phyloP scores from a whole-genome alignment of 2,888 invertebrate species.

The Lepidocyrtinus sp. region DNA sequence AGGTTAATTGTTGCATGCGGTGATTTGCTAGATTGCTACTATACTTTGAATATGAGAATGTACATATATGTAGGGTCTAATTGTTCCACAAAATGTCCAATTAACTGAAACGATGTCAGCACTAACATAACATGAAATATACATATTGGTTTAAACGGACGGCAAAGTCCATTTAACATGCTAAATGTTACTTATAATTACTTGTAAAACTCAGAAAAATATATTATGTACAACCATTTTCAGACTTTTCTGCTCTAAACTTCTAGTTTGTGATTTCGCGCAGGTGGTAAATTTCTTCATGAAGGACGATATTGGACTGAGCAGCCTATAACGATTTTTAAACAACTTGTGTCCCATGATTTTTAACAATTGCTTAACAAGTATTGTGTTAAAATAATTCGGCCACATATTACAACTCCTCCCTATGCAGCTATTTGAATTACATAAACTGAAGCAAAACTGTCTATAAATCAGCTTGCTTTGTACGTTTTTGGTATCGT shows the following conservation, averaged over 20 bases:
- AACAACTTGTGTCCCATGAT: too few relatives aligned
- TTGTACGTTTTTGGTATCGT: constrained; percentile 41
- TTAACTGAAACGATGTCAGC: too few relatives aligned
- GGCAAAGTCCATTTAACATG: neutral
- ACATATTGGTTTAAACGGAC: too few relatives aligned
- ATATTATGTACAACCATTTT: too few relatives aligned
- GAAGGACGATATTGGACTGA: too few relatives aligned
- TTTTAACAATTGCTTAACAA: too few relatives aligned
- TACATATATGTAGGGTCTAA: neutral
- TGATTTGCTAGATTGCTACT: neutral
- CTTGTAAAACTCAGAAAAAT: constrained; percentile 1
- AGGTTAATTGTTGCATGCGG: neutral
- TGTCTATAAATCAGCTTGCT: constrained; percentile 45
- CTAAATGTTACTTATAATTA: neutral
- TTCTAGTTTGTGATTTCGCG: too few relatives aligned
- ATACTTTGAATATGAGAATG: neutral
- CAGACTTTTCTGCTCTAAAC: too few relatives aligned
- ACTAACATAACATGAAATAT: too few relatives aligned
- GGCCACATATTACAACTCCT: neutral
- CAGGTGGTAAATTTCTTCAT: too few relatives aligned
- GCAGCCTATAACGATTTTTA: too few relatives aligned
- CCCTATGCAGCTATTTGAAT: constrained; percentile 5
- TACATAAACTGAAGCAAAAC: constrained; percentile 20
- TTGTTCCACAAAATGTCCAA: neutral
- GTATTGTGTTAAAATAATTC: constrained; percentile 1